Percentiles rank a stretch among this genome's conserved stretches.
Conservation (phyloP, 2,888 invertebrate species). For the Acrobasis consociella region DNA sequence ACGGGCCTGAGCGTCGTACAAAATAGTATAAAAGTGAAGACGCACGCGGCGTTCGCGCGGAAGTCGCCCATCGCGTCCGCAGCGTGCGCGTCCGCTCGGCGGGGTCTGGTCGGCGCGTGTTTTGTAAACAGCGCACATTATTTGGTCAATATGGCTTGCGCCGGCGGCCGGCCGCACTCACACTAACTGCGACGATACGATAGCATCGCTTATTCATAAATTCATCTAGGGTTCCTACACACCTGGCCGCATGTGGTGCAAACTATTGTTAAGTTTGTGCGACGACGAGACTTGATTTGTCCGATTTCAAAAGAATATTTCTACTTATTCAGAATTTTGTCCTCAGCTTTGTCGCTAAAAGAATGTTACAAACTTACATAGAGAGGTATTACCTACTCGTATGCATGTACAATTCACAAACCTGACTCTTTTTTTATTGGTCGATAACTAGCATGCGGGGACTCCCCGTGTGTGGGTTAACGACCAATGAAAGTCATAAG, state of each 20-base stretch:
- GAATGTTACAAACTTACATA: too few relatives aligned
- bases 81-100: background rate
- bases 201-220: slow-evolving; percentile 31
- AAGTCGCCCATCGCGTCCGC: slow-evolving; percentile 65
- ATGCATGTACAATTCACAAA: too few relatives aligned
- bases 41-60: slow-evolving; percentile 46
- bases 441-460: too few relatives aligned
- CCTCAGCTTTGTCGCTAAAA: too few relatives aligned
- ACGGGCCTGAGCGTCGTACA: slow-evolving; percentile 51
- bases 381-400: too few relatives aligned
- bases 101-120: slow-evolving; percentile 23
- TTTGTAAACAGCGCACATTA: slow-evolving; percentile 44
- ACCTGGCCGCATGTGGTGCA: background rate
- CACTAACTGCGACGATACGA: slow-evolving; percentile 32
- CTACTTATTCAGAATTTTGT: too few relatives aligned
- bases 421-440: too few relatives aligned
- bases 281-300: too few relatives aligned
- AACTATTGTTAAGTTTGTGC: too few relatives aligned
- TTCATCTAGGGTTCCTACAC: slow-evolving; percentile 27
- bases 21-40: slow-evolving; percentile 51
- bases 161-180: slow-evolving; percentile 30
- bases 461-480: too few relatives aligned
- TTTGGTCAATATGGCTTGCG: slow-evolving; percentile 42
- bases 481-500: too few relatives aligned
- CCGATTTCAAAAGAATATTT: too few relatives aligned